Conservation (phyloP, 2,888 invertebrate genomes). For the Megastigmus dorsalis region DNA sequence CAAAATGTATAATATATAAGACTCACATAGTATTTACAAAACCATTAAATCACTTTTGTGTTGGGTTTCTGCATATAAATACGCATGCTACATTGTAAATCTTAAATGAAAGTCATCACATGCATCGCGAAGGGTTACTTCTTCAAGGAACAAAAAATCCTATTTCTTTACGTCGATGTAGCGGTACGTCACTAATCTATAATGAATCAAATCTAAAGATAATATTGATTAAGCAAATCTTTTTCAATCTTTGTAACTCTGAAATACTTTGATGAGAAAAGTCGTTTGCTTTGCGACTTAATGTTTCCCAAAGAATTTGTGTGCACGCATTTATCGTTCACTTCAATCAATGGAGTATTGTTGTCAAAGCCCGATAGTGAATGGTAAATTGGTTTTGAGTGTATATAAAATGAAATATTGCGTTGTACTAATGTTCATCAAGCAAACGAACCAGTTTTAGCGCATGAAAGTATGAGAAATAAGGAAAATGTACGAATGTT, state of each 20-base stretch:
- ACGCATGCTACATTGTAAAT: neutral
- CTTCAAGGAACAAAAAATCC: neutral
- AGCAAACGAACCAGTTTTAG: neutral
- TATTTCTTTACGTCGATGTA: neutral
- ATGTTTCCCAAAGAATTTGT: slow-evolving; percentile 36
- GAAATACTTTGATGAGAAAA: neutral
- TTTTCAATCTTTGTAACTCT: neutral
- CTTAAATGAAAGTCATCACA: neutral
- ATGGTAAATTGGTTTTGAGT: slow-evolving; percentile 2
- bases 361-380: neutral
- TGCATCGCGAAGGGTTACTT: neutral
- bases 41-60: slow-evolving; percentile 7
- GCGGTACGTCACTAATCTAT: too few species aligned
- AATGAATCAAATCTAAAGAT: slow-evolving; percentile 1
- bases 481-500: slow-evolving; percentile 19
- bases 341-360: slow-evolving; percentile 15
- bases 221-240: neutral
- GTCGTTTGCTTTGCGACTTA: slow-evolving; percentile 1
- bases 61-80: neutral
- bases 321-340: slow-evolving; percentile 4
- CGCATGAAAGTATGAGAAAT: slow-evolving; percentile 14
- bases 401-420: slow-evolving; percentile 20
- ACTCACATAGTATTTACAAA: neutral
- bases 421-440: neutral
- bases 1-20: slow-evolving; percentile 10